Evolutionary conservation across 2,888 invertebrate genomes (phyloP).

Genomic region (Poecilus cupreus): DNA sequence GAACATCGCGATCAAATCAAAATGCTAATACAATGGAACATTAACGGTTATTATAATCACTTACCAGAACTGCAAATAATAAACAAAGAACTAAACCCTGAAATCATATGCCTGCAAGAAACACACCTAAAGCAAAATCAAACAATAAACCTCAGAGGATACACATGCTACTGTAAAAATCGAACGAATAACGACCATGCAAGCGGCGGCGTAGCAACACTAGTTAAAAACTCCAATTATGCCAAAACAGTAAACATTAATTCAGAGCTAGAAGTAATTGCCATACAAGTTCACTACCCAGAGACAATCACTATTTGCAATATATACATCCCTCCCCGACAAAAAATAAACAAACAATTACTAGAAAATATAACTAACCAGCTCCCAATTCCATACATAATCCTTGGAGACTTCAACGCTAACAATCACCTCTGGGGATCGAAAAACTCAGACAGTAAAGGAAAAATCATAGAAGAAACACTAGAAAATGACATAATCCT

Average conservation of each 20-base stretch:
- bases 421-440: slow-evolving; percentile 17
- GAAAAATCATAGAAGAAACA: slow-evolving; percentile 12
- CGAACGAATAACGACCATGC: slow-evolving; percentile 17
- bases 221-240: slow-evolving; percentile 40
- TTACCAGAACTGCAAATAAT: slow-evolving; percentile 59
- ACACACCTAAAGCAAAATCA: slow-evolving; percentile 59
- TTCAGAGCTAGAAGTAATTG: slow-evolving; percentile 56
- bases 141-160: slow-evolving; percentile 49
- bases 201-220: slow-evolving; percentile 60
- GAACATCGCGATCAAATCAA: too few relatives aligned
- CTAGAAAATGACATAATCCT: not conserved
- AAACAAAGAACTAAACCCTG: too few relatives aligned
- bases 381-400: not conserved
- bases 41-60: slow-evolving; percentile 58
- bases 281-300: slow-evolving; percentile 18
- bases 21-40: slow-evolving; percentile 62
- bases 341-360: too few relatives aligned
- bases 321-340: slow-evolving; percentile 59
- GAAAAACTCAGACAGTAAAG: not conserved
- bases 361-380: too few relatives aligned
- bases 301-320: slow-evolving; percentile 52
- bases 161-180: slow-evolving; percentile 46
- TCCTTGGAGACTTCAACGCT: slow-evolving; percentile 26
- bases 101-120: slow-evolving; percentile 62
- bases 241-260: slow-evolving; percentile 25